Conservation (phyloP, 2,797 vertebrate genomes). For the Lacerta agilis region DNA sequence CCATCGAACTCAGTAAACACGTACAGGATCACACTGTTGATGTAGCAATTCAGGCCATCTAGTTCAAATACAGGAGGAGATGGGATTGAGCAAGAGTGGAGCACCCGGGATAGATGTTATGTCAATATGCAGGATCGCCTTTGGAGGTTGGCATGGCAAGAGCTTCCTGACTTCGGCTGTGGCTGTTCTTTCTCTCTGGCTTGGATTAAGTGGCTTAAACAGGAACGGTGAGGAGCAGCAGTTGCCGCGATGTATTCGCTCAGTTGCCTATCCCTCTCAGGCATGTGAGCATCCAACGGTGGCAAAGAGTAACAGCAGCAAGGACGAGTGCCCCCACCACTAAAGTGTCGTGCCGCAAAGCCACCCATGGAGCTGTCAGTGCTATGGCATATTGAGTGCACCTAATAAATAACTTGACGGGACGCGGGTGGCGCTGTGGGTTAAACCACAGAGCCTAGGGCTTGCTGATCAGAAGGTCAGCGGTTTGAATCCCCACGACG, state of each 20-base stretch:
- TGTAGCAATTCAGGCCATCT: background rate
- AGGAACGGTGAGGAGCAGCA: background rate
- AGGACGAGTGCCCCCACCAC: background rate
- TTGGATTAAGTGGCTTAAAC: background rate
- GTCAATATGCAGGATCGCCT: too few relatives aligned
- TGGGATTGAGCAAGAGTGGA: slow-evolving; percentile 3
- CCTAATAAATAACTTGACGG: background rate
- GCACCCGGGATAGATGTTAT: too few relatives aligned
- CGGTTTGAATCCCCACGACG: too few relatives aligned
- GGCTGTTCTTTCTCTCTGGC: background rate
- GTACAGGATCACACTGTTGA: background rate
- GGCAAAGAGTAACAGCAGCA: background rate
- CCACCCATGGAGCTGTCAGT: background rate
- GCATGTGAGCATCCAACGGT: background rate
- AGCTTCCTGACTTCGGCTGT: background rate
- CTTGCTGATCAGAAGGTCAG: too few relatives aligned
- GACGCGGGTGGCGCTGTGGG: too few relatives aligned
- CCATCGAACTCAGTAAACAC: background rate
- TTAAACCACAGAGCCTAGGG: too few relatives aligned
- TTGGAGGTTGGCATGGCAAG: background rate
- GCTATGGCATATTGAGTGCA: background rate
- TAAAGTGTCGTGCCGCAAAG: background rate
- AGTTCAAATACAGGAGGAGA: background rate
- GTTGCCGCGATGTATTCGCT: too few relatives aligned
- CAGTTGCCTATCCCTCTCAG: background rate